Percentiles rank a stretch among this genome's conserved stretches.
These are phyloP conservation scores for Coptodon rendalli DNA, from an alignment of 2,113 vertebrate species.

Conservation along the genomic window DNA sequence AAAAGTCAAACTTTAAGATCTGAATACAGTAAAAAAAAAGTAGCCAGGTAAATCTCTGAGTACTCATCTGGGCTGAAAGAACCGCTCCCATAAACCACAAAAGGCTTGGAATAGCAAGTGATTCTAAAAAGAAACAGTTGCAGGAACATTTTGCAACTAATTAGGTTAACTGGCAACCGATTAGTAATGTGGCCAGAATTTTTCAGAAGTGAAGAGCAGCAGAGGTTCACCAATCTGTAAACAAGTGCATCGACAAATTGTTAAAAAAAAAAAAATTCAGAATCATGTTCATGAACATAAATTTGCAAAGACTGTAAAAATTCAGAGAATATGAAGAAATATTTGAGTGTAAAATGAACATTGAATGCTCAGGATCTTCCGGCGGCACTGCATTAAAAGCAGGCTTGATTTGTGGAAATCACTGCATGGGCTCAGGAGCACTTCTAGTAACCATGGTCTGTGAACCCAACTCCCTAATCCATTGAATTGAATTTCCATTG, in stretches of 20 bases:
- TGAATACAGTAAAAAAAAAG: neutral
- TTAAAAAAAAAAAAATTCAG: neutral
- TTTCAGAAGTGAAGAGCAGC: neutral
- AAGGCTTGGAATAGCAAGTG: neutral
- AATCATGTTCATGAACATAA: neutral
- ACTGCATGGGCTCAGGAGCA: neutral
- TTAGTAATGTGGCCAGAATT: neutral
- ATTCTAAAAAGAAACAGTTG: neutral
- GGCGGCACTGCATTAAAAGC: neutral
- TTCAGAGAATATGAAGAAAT: neutral
- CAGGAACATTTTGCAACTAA: neutral
- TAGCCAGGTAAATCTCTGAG: neutral
- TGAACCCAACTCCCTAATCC: neutral
- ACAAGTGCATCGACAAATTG: neutral
- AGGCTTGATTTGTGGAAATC: neutral
- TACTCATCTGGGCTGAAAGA: constrained; percentile 25
- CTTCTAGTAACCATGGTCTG: neutral
- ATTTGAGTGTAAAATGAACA: neutral
- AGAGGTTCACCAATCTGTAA: neutral
- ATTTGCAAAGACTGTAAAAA: neutral
- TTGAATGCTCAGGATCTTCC: neutral
- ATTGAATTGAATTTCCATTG: neutral
- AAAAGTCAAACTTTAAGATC: neutral
- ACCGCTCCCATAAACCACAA: constrained; percentile 5
- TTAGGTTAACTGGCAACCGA: neutral